Conservation (phyloP, 2,797 vertebrate genomes). For the Acipenser transmontanus region DNA sequence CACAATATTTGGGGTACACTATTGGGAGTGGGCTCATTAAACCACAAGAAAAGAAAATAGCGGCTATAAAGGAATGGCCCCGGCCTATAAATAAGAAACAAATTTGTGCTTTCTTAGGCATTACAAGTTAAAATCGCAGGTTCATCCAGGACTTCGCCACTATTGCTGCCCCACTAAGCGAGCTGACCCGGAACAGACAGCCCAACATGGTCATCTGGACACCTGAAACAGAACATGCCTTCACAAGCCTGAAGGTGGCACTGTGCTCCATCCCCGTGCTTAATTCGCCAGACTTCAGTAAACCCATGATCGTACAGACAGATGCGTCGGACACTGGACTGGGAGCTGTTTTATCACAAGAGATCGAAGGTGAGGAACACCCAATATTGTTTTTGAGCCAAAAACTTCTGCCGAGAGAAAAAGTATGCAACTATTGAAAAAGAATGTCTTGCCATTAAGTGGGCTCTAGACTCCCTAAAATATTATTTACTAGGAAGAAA, state of each 20-base stretch:
- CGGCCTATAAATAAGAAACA: neutral
- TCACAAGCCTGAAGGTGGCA: neutral
- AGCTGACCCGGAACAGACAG: neutral
- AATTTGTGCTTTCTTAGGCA: neutral
- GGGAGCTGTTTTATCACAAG: too few relatives aligned
- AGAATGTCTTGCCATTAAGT: too few relatives aligned
- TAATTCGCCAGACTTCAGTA: too few relatives aligned
- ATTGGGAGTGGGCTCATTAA: neutral
- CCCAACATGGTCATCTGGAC: neutral
- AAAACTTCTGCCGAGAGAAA: too few relatives aligned
- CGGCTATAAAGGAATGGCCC: neutral
- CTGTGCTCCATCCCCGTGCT: too few relatives aligned
- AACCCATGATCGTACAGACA: too few relatives aligned
- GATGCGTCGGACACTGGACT: too few relatives aligned
- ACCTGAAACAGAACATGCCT: neutral
- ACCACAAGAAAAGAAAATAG: neutral
- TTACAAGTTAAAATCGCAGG: neutral
- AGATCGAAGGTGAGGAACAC: too few relatives aligned
- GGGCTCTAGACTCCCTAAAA: too few relatives aligned
- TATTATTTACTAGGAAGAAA: too few relatives aligned
- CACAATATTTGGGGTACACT: neutral
- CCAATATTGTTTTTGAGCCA: too few relatives aligned
- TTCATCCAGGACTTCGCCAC: neutral
- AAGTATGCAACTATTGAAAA: too few relatives aligned
- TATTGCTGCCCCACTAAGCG: neutral